Conservation (phyloP, 30 jellyfish, hydroid and myxozoan genomes). For the Sanderia malayensis region DNA sequence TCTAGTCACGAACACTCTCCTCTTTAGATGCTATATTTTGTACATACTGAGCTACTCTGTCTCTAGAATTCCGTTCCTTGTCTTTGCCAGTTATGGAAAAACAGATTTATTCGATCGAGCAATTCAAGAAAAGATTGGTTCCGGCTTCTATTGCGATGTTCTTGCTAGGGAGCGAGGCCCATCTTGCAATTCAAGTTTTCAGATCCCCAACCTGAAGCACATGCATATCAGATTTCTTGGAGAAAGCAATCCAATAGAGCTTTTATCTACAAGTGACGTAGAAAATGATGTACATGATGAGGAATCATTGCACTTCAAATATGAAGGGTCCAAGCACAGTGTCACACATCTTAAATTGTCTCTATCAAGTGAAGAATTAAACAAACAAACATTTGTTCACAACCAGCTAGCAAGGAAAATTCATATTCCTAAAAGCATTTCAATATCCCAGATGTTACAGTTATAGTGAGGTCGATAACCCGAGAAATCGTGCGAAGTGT, state of each 20-base stretch:
- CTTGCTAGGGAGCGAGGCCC: no score
- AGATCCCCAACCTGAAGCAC: conserved; percentile 1
- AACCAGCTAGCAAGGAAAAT: conserved; percentile 1
- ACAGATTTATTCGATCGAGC: not conserved
- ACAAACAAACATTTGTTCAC: not conserved
- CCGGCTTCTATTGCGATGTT: conserved; percentile 18
- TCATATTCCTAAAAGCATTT: conserved; percentile 25
- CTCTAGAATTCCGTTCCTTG: not conserved
- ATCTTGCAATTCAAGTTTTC: not conserved
- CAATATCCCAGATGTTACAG: conserved; percentile 19
- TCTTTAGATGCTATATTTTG: not conserved
- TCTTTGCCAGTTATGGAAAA: not conserved
- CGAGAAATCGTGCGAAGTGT: no score
- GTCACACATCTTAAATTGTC: conserved; percentile 16
- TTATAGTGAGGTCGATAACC: no score
- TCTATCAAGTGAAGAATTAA: conserved; percentile 16
- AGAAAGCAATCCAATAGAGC: conserved; percentile 12
- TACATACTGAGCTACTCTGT: not conserved
- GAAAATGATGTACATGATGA: not conserved
- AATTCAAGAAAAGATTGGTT: not conserved
- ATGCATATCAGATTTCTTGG: conserved; percentile 15
- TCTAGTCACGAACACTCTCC: not conserved
- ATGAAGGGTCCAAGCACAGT: conserved; percentile 1
- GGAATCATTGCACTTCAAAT: not conserved
- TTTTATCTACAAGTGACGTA: not conserved